Evolutionary conservation across 2,888 invertebrate species (phyloP), one percentile per base, ranked within the genome.

Genomic region (Apodemia arnacis): DNA sequence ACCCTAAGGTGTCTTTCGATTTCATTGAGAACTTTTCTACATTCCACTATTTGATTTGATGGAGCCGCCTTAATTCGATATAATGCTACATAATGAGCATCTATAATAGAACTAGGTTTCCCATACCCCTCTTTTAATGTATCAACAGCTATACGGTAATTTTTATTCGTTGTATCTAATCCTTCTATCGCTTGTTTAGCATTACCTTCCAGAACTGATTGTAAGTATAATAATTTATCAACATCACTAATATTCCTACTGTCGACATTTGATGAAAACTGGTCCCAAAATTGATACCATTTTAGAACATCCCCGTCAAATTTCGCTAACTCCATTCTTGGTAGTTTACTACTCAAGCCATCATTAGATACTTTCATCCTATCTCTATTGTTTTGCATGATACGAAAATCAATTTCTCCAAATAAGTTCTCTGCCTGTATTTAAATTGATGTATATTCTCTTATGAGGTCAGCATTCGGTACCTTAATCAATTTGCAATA

Each of bases 261-360:
- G 66, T 92, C 72, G 0, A 93, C 74, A 66, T 89, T 93, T 10
- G 91, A 90, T 3, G 70, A 11, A 84, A 93, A 94, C 18, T 92
- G 90, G 13, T 93, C 91, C 92, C 94, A 93, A 84, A 93, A 93
- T 41, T 89, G 81, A 11, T 87, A 75, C 90, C 93, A 93, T 13
- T 90, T 84, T 1, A 92, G 75, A 8, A 93, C 63, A 34, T 94
- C 80, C 1, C 93, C 93, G 21, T 88, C 82, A 80, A 92, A 93
- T 75, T 85, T 81, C 1, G 90, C 38, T 8, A 93, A 73, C 6
- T 86, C 85, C 76, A 91, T 70, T 69, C 78, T 83, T 3, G 89
- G 91, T 63, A 89, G 38, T 73, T 86, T 83, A 63, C 82, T 83
- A 18, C 69, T 69, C 18, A 31, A 69, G 18, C 8, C 21, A 11